Conservation (phyloP, 2,113 vertebrate genomes). For the Antechinus flavipes region DNA sequence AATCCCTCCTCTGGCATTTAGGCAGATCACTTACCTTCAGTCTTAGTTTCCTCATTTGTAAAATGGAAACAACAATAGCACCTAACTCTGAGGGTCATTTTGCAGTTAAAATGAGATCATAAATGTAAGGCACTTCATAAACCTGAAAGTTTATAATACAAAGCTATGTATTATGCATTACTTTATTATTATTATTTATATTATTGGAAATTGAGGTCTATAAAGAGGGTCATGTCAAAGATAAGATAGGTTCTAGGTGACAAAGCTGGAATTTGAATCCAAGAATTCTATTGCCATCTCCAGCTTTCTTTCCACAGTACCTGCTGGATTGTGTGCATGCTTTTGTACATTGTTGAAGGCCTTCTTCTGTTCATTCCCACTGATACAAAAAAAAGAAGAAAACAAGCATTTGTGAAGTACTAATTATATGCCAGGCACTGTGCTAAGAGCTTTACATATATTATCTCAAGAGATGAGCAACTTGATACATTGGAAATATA, state of each 20-base stretch:
- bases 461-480: not conserved
- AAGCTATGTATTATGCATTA: not conserved
- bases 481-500: not conserved
- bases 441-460: not conserved
- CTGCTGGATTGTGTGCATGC: not conserved
- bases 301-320: not conserved
- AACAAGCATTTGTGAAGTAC: not conserved
- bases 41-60: not conserved
- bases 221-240: not conserved
- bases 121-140: not conserved
- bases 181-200: not conserved
- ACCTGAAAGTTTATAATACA: not conserved
- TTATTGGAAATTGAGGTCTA: not conserved
- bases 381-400: not conserved
- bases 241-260: not conserved
- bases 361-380: not conserved
- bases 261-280: not conserved
- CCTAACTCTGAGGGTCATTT: not conserved
- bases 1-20: not conserved
- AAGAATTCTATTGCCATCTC: not conserved
- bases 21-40: not conserved
- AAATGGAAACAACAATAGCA: not conserved
- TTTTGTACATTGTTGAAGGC: not conserved
- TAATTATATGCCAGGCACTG: not conserved
- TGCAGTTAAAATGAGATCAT: not conserved